A percentile compares a stretch with the other conserved stretches of the same genome.
Evolutionary conservation across 92 coral and sea anemone species (phyloP).

Genomic region (Montipora capitata): DNA sequence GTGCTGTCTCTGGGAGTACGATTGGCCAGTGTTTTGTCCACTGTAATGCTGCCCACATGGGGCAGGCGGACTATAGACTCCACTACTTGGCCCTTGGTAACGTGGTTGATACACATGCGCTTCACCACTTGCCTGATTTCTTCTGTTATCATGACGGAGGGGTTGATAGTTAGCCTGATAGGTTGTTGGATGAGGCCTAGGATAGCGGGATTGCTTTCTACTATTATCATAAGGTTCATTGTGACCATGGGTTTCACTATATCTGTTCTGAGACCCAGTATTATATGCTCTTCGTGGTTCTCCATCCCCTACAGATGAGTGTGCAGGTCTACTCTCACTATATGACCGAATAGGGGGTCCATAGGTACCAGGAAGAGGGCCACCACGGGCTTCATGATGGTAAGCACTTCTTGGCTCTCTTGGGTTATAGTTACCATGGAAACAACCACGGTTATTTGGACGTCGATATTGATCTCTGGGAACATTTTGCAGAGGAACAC

Average conservation of each 20-base stretch:
- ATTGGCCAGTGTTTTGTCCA: slow-evolving; percentile 5
- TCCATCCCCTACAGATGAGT: not conserved
- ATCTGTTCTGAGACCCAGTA: slow-evolving; percentile 2
- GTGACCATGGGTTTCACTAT: not conserved
- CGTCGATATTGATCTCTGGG: not conserved
- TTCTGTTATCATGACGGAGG: not conserved
- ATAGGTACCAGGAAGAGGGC: not conserved
- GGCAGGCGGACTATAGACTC: not conserved
- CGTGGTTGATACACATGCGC: not conserved
- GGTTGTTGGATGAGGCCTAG: not conserved
- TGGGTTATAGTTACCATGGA: slow-evolving; percentile 25
- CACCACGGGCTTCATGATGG: not conserved
- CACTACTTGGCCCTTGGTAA: not conserved
- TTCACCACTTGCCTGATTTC: not conserved
- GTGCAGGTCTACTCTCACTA: slow-evolving; percentile 16
- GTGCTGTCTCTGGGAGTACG: slow-evolving; percentile 8
- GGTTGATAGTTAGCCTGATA: slow-evolving; percentile 6
- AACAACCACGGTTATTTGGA: slow-evolving; percentile 24
- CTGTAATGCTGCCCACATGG: slow-evolving; percentile 14
- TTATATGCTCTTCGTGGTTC: not conserved
- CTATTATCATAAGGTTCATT: not conserved
- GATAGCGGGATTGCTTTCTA: slow-evolving; percentile 17
- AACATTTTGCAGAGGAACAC: not conserved
- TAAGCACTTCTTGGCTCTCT: slow-evolving; percentile 9
- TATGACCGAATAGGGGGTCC: slow-evolving; percentile 2